Conservation (phyloP, 1,140 invertebrate species). For the Piezodorus guildinii region DNA sequence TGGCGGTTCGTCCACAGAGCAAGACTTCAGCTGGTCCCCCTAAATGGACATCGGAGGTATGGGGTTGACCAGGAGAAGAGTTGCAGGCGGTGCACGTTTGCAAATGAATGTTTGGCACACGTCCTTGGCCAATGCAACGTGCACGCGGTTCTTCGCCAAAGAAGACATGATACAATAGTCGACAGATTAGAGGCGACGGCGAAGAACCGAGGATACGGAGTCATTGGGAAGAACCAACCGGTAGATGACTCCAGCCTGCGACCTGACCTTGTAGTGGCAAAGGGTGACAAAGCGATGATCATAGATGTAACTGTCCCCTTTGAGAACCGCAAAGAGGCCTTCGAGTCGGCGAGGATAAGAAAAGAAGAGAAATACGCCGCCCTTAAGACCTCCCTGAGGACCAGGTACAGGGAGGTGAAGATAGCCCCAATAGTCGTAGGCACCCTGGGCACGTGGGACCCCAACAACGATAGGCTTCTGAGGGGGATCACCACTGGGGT, state of each 20-base stretch:
- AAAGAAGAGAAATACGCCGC: constrained; percentile 30
- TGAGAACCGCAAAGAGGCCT: constrained; percentile 30
- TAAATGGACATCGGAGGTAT: constrained; percentile 18
- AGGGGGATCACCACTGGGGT: neutral
- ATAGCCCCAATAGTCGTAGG: constrained; percentile 8
- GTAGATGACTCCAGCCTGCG: constrained; percentile 23
- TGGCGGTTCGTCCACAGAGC: constrained; percentile 31
- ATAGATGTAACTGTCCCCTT: constrained; percentile 34
- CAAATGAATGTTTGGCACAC: constrained; percentile 1
- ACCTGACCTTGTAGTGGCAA: constrained; percentile 31
- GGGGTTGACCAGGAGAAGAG: neutral
- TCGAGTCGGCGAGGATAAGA: constrained; percentile 19
- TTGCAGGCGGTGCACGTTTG: constrained; percentile 21
- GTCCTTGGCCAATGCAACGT: constrained; percentile 2
- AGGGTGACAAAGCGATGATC: constrained; percentile 27
- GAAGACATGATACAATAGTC: constrained; percentile 5
- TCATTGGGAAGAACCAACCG: constrained; percentile 18
- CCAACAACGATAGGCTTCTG: constrained; percentile 6
- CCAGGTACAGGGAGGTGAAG: neutral
- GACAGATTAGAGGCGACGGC: neutral
- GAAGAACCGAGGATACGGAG: neutral
- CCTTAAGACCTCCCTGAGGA: neutral
- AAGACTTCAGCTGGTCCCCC: constrained; percentile 23
- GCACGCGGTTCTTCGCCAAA: neutral
- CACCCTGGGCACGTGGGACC: constrained; percentile 13